These are phyloP conservation scores for Epizoanthus stellaris DNA, from an alignment of 92 coral and sea anemone species.

Conservation along the genomic window DNA sequence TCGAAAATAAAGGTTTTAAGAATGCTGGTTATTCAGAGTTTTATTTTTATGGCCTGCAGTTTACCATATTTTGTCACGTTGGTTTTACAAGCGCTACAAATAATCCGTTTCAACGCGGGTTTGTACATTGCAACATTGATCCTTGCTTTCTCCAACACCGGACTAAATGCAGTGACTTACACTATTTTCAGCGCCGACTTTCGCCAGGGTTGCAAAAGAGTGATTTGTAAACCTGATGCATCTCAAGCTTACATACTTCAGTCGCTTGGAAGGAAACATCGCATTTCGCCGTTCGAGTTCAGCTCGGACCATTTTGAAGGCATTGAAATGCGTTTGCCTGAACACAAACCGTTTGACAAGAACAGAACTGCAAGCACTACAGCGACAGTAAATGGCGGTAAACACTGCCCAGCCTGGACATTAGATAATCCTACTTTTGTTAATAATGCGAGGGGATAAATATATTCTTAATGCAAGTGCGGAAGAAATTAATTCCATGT, in stretches of 20 bases:
- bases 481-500: background rate
- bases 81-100: constrained; percentile 53
- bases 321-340: constrained; percentile 78
- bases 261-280: constrained; percentile 82
- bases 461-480: background rate
- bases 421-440: background rate
- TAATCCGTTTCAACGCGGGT: constrained; percentile 22
- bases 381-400: background rate
- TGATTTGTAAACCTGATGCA: constrained; percentile 89
- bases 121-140: constrained; percentile 63
- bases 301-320: constrained; percentile 88
- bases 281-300: constrained; percentile 80
- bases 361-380: constrained; percentile 37
- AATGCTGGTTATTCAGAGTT: constrained; percentile 86
- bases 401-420: constrained; percentile 12
- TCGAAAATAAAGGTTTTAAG: constrained; percentile 89
- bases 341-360: constrained; percentile 66
- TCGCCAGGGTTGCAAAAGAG: constrained; percentile 93
- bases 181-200: constrained; percentile 90
- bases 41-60: constrained; percentile 74
- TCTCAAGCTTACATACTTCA: constrained; percentile 93
- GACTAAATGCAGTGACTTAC: constrained; percentile 77
- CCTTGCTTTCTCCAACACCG: constrained; percentile 72
- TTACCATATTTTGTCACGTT: constrained; percentile 73
- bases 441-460: constrained; percentile 9